Conservation (phyloP, 2,113 vertebrate species). For the Oxyruncus cristatus region DNA sequence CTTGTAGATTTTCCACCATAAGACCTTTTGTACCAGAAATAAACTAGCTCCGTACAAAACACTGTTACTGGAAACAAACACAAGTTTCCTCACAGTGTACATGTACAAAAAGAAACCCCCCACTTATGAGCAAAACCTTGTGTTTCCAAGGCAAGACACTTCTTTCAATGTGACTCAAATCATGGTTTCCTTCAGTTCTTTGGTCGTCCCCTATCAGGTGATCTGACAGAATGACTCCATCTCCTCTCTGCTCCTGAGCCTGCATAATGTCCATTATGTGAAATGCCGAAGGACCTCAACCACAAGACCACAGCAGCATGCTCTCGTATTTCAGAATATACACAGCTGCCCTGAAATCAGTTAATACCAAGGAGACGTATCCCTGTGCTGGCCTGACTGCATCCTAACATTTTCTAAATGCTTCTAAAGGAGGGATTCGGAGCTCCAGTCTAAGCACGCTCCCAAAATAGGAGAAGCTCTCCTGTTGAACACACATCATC, state of each 20-base stretch:
- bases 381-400: not conserved
- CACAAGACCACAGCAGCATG: not conserved
- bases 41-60: not conserved
- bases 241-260: not conserved
- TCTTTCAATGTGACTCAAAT: not conserved
- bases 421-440: not conserved
- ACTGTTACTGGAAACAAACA: not conserved
- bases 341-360: not conserved
- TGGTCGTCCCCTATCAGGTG: not conserved
- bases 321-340: not conserved
- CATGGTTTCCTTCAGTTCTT: not conserved
- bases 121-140: not conserved
- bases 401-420: not conserved
- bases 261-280: not conserved
- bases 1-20: not conserved
- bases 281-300: not conserved
- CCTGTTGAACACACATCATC: not conserved
- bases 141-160: not conserved
- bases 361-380: not conserved
- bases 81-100: not conserved
- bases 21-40: not conserved
- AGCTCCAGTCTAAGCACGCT: not conserved
- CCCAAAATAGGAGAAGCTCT: constrained; percentile 30
- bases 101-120: not conserved
- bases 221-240: not conserved